A percentile compares a stretch with the other conserved stretches of the same genome.
Conservation (phyloP, 1,140 invertebrate species). For the Phymastichus coffea region DNA sequence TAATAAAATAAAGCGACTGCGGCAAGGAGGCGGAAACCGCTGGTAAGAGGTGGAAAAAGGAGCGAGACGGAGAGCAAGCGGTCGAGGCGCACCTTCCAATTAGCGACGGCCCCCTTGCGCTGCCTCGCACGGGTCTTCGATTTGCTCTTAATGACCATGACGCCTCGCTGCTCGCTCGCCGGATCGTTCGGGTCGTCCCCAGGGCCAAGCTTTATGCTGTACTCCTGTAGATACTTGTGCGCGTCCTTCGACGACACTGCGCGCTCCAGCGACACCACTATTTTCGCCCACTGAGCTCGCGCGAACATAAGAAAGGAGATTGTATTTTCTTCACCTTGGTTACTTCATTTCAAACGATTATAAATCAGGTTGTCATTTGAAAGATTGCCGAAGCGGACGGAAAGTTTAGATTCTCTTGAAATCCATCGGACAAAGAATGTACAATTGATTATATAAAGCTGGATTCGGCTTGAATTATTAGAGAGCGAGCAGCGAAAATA, state of each 20-base stretch:
- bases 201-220: constrained; percentile 87
- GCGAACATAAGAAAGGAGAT: neutral
- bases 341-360: constrained; percentile 3
- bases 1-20: too few relatives aligned
- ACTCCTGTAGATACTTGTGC: constrained; percentile 88
- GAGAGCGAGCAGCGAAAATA: too few relatives aligned
- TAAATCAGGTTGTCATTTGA: neutral
- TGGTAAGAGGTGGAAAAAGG: too few relatives aligned
- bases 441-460: too few relatives aligned
- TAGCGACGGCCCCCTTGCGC: constrained; percentile 90
- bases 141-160: constrained; percentile 98
- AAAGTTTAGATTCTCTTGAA: too few relatives aligned
- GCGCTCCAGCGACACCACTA: constrained; percentile 92
- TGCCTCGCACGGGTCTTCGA: constrained; percentile 94
- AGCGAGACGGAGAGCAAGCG: neutral
- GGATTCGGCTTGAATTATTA: too few relatives aligned
- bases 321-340: neutral
- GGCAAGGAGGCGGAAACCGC: too few relatives aligned
- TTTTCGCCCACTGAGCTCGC: constrained; percentile 87
- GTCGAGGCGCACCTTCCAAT: constrained; percentile 84
- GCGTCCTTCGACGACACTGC: constrained; percentile 87
- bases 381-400: too few relatives aligned
- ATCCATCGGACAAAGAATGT: too few relatives aligned
- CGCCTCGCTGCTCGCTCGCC: constrained; percentile 80
- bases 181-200: constrained; percentile 72